Base-by-base conservation (phyloP, 2,888 invertebrate species). In the Nomada ferruginata region DNA sequence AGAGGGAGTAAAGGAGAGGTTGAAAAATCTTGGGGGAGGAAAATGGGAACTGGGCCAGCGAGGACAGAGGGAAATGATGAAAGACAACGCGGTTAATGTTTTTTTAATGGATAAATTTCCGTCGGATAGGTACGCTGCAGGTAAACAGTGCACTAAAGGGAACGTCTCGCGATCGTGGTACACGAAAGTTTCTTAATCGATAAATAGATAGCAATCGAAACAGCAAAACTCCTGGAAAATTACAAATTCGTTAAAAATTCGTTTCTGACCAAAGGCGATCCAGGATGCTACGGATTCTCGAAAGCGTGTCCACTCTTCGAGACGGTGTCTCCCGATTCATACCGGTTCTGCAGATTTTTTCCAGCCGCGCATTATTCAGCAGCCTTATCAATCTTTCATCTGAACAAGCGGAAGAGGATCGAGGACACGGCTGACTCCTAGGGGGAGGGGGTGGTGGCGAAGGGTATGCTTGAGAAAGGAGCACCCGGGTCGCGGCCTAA, bases 331-430 rank as follows among this genome's bases (percentile, higher is more conserved):
- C 42, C 18, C 23, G 36, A 57, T 68, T 60, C 44, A 36, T 20
- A 50, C 18, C 44, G 26, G 42, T n/a, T 18, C 7, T 13, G 11
- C 20, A 23, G 50, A 4, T 23, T 11, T 47, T 47, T 18, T 52
- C 44, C 36, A 11, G 29, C n/a, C 65, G 72, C 72, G 55, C 66
- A 76, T 86, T 76, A 85, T 82, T 86, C 85, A 78, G 76, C 68
- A 59, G 57, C 60, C 76, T 82, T 86, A 90, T 90, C 89, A 88
- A 86, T 89, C 86, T 88, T 90, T 83, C 81, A 85, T 89, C 84
- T 80, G 64, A 72, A 53, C 36, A 36, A 44, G 26, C 57, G 80
- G 60, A 47, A 53, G 66, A 55, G 64, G 68, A 50, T 50, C 52
- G 66, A 50, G 61, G 71, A 68, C 61, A 36, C 13, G 15, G 65